A percentile compares a stretch with the other conserved stretches of the same genome.
These are phyloP conservation scores for Nudaria mundana DNA, from an alignment of 2,888 invertebrate genomes.

Conservation along the genomic window DNA sequence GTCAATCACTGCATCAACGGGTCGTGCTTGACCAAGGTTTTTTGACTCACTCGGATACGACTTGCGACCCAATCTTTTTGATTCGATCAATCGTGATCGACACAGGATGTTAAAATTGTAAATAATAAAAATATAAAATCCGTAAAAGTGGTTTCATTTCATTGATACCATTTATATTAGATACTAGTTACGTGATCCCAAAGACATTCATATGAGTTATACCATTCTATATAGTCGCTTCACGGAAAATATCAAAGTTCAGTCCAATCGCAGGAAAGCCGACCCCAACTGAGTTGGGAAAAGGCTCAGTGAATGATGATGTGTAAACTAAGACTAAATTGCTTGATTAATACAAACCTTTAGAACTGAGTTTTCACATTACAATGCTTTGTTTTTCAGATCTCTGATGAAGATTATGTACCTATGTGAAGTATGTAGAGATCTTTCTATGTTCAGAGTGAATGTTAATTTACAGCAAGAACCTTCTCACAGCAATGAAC, in stretches of 20 bases:
- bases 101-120: no score
- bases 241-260: no score
- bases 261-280: no score
- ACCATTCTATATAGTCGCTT: background rate
- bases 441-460: background rate
- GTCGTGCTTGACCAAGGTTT: no score
- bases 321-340: background rate
- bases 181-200: background rate
- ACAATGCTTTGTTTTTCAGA: background rate
- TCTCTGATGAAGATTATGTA: background rate
- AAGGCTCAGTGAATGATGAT: no score
- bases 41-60: no score
- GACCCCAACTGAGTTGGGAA: no score
- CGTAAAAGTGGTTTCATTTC: no score
- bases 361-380: background rate
- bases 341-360: background rate
- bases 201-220: background rate
- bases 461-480: conserved; percentile 8
- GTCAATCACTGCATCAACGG: no score
- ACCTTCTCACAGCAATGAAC: conserved; percentile 3
- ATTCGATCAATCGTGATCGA: no score
- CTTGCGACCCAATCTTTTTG: no score
- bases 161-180: background rate
- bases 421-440: conserved; percentile 2
- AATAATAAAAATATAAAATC: no score